Percentiles rank a stretch among this genome's conserved stretches.
Evolutionary conservation across 1,140 invertebrate species (phyloP).

Genomic region (Parasteatoda tepidariorum): DNA sequence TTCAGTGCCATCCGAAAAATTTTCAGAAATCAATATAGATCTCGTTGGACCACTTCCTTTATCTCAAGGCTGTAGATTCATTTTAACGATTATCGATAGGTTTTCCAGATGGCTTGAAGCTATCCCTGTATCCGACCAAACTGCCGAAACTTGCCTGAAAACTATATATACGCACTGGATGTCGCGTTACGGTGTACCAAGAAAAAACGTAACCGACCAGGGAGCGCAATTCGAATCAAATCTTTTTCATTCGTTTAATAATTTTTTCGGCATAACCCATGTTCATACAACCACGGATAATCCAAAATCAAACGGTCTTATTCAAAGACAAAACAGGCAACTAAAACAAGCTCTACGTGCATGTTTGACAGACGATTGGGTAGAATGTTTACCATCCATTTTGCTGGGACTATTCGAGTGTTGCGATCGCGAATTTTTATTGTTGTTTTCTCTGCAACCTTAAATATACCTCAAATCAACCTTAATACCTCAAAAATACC

Average conservation of each 20-base stretch:
- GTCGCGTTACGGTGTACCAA: slow-evolving; percentile 64
- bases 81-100: slow-evolving; percentile 65
- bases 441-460: too few relatives aligned
- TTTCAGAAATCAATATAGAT: slow-evolving; percentile 71
- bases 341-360: slow-evolving; percentile 66
- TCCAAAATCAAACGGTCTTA: slow-evolving; percentile 66
- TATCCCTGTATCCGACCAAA: slow-evolving; percentile 66
- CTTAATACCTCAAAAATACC: too few relatives aligned
- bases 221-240: slow-evolving; percentile 67
- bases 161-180: slow-evolving; percentile 67
- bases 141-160: slow-evolving; percentile 66
- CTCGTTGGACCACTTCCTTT: slow-evolving; percentile 70
- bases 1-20: slow-evolving; percentile 47
- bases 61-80: slow-evolving; percentile 65
- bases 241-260: neutral
- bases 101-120: slow-evolving; percentile 68
- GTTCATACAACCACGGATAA: slow-evolving; percentile 52
- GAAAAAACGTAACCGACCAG: slow-evolving; percentile 67
- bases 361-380: neutral
- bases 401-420: slow-evolving; percentile 66
- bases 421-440: too few relatives aligned
- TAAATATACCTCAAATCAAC: too few relatives aligned
- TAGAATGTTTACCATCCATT: slow-evolving; percentile 64
- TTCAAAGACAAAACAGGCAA: slow-evolving; percentile 67
- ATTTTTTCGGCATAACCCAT: neutral